Conservation (phyloP, 2,113 vertebrate genomes). For the Sylvilagus bachmani region DNA sequence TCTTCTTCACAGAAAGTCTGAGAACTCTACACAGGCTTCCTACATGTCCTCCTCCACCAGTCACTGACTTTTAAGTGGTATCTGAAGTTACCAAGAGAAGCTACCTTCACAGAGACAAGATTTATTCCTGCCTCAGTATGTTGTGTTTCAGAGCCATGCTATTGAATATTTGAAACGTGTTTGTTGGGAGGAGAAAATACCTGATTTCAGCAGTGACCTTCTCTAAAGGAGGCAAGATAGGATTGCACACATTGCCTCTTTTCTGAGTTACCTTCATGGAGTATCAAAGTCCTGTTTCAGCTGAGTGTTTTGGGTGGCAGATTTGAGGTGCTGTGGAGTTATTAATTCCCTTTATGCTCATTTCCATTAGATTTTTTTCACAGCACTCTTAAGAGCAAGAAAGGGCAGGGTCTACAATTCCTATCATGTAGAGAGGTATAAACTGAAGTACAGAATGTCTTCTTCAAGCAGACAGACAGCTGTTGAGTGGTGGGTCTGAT, state of each 20-base stretch:
- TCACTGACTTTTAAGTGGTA: background rate
- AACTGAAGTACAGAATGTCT: background rate
- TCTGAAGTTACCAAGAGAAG: background rate
- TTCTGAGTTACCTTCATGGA: background rate
- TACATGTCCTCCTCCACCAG: background rate
- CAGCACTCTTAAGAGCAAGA: background rate
- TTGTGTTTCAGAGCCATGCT: background rate
- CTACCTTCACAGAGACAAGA: background rate
- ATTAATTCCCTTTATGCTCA: background rate
- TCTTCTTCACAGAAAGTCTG: background rate
- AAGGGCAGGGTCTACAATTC: background rate
- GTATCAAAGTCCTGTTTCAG: slow-evolving; percentile 34
- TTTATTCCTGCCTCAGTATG: background rate
- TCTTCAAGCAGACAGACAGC: background rate
- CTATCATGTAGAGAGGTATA: background rate
- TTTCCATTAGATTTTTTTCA: background rate
- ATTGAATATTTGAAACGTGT: background rate
- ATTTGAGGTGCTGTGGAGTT: background rate
- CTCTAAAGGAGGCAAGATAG: background rate
- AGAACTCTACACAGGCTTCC: background rate
- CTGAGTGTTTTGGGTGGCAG: background rate
- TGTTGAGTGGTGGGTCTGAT: background rate
- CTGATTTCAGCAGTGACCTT: background rate
- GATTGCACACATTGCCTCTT: background rate
- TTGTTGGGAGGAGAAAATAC: slow-evolving; percentile 19